phyloP scores from a whole-genome alignment of 2,113 vertebrate genomes.

The Hemichromis elongatus region DNA sequence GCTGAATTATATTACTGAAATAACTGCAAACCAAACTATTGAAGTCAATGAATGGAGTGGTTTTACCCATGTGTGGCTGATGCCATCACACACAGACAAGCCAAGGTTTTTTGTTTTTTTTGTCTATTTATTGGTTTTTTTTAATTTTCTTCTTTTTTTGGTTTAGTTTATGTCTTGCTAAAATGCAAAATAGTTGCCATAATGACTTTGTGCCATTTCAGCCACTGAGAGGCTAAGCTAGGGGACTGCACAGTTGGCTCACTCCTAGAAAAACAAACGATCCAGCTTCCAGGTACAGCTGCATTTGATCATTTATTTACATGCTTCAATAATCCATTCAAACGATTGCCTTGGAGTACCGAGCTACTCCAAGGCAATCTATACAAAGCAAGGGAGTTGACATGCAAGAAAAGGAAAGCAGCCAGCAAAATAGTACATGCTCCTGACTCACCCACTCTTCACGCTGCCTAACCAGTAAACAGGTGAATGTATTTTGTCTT shows the following conservation, averaged over 20 bases:
- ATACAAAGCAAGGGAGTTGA: not conserved
- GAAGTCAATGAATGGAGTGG: too few relatives aligned
- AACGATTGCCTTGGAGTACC: not conserved
- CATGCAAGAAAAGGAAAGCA: not conserved
- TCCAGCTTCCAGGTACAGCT: not conserved
- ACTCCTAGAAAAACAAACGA: not conserved
- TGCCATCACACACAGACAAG: too few relatives aligned
- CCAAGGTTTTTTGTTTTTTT: not conserved
- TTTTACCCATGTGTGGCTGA: too few relatives aligned
- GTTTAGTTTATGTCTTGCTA: not conserved
- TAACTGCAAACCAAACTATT: too few relatives aligned
- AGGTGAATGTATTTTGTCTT: not conserved
- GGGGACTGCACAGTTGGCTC: not conserved
- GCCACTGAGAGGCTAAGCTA: not conserved
- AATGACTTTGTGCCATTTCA: not conserved
- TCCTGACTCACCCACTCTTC: not conserved
- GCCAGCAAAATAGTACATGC: not conserved
- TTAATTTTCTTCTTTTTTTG: not conserved
- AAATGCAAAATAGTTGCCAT: not conserved
- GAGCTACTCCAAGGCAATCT: not conserved
- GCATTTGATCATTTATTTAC: not conserved
- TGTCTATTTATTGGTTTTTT: not conserved
- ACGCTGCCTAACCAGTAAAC: not conserved
- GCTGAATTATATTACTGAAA: too few relatives aligned
- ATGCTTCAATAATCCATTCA: not conserved